These are phyloP conservation scores for Ceramica pisi DNA, from an alignment of 2,888 invertebrate genomes.

Conservation along the genomic window DNA sequence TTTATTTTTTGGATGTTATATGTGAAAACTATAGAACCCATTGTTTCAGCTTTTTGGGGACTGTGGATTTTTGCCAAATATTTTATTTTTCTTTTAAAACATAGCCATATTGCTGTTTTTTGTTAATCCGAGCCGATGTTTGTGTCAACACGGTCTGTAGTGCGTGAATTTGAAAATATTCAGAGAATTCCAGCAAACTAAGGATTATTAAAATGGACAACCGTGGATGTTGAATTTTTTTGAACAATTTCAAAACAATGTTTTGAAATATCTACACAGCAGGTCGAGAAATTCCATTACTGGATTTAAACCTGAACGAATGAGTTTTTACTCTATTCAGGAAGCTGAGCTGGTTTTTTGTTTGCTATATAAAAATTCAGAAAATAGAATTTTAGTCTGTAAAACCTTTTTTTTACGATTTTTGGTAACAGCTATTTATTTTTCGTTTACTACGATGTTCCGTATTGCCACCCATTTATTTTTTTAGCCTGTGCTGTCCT, in stretches of 20 bases:
- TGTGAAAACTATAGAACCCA: conserved; percentile 1
- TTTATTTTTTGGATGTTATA: conserved; percentile 1
- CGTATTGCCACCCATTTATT: no score
- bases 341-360: background rate
- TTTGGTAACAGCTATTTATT: no score
- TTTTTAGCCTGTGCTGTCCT: no score
- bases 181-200: background rate
- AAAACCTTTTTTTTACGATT: no score
- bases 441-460: no score
- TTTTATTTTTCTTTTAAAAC: background rate
- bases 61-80: background rate
- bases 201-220: background rate
- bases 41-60: background rate
- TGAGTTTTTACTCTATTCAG: background rate
- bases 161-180: conserved; percentile 3
- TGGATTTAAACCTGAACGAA: background rate
- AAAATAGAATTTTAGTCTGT: no score
- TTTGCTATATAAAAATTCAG: no score
- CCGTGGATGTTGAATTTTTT: background rate
- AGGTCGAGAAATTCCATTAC: background rate
- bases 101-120: background rate
- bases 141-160: background rate
- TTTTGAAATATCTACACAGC: background rate
- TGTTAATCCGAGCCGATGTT: background rate
- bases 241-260: background rate